These are phyloP conservation scores for Glyphotaelius pellucidus DNA, from an alignment of 2,888 invertebrate genomes.

Conservation along the genomic window DNA sequence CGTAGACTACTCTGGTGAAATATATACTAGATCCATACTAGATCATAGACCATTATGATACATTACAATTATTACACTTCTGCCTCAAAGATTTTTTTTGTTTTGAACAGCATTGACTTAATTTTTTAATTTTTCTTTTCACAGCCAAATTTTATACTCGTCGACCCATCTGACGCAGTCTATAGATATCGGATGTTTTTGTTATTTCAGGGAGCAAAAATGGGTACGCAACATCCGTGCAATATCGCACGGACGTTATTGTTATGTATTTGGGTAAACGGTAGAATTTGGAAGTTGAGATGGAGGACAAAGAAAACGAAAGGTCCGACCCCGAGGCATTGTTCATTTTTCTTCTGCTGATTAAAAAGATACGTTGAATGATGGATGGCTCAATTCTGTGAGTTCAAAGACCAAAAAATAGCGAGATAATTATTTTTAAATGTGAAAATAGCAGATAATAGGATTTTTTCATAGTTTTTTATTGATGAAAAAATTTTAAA, in stretches of 20 bases:
- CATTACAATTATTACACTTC: no score
- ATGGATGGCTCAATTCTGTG: background rate
- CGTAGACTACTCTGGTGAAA: no score
- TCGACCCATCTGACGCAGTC: background rate
- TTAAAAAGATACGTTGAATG: background rate
- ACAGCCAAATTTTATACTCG: background rate
- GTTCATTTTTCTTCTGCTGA: background rate
- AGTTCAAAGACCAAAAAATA: background rate
- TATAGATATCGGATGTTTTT: background rate
- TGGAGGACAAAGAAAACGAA: slow-evolving; percentile 10
- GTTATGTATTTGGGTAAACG: background rate
- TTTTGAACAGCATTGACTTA: no score
- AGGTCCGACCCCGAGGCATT: background rate
- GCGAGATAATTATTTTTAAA: background rate
- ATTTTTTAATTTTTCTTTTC: background rate
- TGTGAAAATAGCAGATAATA: no score
- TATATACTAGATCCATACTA: no score
- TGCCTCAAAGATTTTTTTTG: no score
- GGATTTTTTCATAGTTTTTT: no score
- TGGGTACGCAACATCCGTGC: slow-evolving; percentile 4
- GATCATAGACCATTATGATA: no score
- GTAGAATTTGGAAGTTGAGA: background rate
- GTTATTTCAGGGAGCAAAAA: background rate
- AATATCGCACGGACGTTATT: slow-evolving; percentile 19
- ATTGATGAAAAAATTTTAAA: no score